A percentile compares a stretch with the other conserved stretches of the same genome.
Evolutionary conservation across 1,140 invertebrate species (phyloP).

Genomic region (Muscidifurax raptorellus): DNA sequence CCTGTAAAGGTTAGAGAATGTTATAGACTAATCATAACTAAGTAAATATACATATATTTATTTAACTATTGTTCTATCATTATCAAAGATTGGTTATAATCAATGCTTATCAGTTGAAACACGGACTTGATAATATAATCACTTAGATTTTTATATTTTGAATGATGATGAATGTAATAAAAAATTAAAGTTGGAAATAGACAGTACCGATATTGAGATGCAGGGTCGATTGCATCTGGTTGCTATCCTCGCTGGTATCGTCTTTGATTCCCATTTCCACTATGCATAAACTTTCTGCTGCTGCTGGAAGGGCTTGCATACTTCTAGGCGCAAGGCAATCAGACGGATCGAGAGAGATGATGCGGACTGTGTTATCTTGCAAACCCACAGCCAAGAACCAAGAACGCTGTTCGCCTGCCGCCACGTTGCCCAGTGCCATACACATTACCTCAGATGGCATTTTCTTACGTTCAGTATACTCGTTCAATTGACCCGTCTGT

Average conservation of each 20-base stretch:
- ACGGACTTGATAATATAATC: conserved; percentile 49
- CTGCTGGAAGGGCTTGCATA: conserved; percentile 97
- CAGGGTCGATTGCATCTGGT: conserved; percentile 82
- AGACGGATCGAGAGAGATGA: conserved; percentile 97
- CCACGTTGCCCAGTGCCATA: conserved; percentile 97
- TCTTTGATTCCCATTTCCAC: conserved; percentile 88
- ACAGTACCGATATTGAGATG: conserved; percentile 95
- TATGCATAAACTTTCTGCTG: conserved; percentile 97
- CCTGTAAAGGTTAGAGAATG: conserved; percentile 54
- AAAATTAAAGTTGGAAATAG: conserved; percentile 19
- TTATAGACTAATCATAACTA: not conserved
- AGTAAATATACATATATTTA: not conserved
- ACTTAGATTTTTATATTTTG: conserved; percentile 8
- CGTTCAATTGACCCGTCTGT: conserved; percentile 97
- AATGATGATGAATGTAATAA: not conserved
- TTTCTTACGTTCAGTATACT: conserved; percentile 97
- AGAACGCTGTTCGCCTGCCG: conserved; percentile 94
- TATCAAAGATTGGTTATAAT: conserved; percentile 46
- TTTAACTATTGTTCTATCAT: conserved; percentile 28
- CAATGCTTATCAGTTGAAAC: conserved; percentile 51
- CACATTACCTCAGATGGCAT: conserved; percentile 98
- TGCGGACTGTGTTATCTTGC: conserved; percentile 96
- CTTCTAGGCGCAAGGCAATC: conserved; percentile 95
- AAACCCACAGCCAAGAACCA: conserved; percentile 98
- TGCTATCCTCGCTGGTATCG: conserved; percentile 76